Base-by-base conservation (phyloP, 2,888 invertebrate genomes). In the Agrilus cyanescens region DNA sequence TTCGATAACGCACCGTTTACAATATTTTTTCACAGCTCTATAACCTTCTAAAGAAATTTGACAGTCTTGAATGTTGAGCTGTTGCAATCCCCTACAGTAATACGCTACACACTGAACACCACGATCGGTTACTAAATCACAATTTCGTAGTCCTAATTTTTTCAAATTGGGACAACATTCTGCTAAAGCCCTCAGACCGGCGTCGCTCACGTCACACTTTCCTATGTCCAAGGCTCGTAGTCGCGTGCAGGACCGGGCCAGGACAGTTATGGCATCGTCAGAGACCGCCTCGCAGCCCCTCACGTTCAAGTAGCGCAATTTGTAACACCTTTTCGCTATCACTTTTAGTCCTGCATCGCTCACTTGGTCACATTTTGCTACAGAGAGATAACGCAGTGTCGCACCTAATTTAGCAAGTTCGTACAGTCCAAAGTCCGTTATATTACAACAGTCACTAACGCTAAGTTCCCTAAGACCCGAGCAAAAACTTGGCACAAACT, bases 221-320 rank as follows among this genome's bases (percentile, higher is more conserved):
- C 94, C 93, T 38, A 93, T 78, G 60, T 94, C 94, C 7, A 94
- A 68, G 0, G 93, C 91, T 40, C 90, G 72, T 25, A 94, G 68
- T 34, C 91, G 74, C 1, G 88, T 85, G 61, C 93, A 93, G 10
- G 85, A 85, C 45, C 86, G 72, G 0, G 89, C 89, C 46, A 94
- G 71, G 1, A 87, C 84, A 38, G 87, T 85, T 50, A 93, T 82
- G 6, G 90, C 87, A 58, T 88, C 89, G 61, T 94, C 94, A n/a
- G 90, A 90, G 3, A 94, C 81, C 0, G 90, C 91, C 52, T 93
- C 91, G 59, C 93, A 94, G 6, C 93, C 93, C 36, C 94, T 74
- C 1, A 89, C 86, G 66, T 94, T 94, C 43, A 94, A 72, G 65
- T 94, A 94, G 16, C 88, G 73, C 39, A 94, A 67, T 62, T 89